Percentiles rank a stretch among this genome's conserved stretches.
These are phyloP conservation scores for Zapornia atra DNA, from an alignment of 2,113 vertebrate genomes.

Conservation along the genomic window DNA sequence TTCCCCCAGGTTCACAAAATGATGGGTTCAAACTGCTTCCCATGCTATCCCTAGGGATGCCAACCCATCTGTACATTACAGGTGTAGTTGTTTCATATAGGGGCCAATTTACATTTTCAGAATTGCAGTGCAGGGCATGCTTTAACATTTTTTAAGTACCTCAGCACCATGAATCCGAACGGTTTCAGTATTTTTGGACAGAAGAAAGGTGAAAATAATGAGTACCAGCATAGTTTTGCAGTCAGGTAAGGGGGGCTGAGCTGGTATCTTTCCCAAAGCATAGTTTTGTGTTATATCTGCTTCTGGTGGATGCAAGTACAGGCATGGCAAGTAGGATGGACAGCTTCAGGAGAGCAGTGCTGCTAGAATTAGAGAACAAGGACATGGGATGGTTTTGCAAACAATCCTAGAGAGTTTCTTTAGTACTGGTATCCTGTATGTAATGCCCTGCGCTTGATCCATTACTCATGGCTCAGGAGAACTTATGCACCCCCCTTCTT, in stretches of 20 bases:
- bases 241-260: neutral
- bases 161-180: neutral
- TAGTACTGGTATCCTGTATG: neutral
- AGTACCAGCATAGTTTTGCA: neutral
- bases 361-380: neutral
- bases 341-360: neutral
- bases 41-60: neutral
- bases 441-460: neutral
- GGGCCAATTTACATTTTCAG: neutral
- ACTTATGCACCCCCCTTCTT: rapidly evolving
- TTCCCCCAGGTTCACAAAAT: neutral
- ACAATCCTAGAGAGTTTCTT: neutral
- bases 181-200: neutral
- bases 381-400: neutral
- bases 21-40: neutral
- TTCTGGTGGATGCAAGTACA: neutral
- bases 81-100: neutral
- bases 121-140: neutral
- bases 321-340: neutral
- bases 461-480: neutral
- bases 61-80: neutral
- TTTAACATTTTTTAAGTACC: neutral
- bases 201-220: neutral
- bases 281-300: rapidly evolving
- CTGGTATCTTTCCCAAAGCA: neutral